Evolutionary conservation across 2,888 invertebrate species (phyloP).

Genomic region (Fragum whitleyi): DNA sequence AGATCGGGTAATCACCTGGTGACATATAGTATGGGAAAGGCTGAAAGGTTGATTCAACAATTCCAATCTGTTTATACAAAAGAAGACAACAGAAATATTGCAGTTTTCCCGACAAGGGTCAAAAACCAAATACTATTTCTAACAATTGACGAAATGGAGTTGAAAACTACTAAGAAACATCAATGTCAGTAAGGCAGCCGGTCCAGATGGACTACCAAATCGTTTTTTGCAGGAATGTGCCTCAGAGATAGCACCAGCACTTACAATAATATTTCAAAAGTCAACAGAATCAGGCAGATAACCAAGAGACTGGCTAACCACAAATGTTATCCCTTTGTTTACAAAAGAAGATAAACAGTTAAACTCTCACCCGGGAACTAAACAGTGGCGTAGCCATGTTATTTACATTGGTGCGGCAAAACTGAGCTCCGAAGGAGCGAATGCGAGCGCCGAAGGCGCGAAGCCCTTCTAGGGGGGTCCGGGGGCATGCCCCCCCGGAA

Average conservation of each 20-base stretch:
- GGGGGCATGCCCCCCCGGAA: too few relatives aligned
- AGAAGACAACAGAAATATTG: constrained; percentile 1
- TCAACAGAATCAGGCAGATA: constrained; percentile 45
- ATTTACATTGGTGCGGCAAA: too few relatives aligned
- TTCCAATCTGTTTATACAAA: constrained; percentile 52
- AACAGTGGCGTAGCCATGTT: too few relatives aligned
- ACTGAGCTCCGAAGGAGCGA: too few relatives aligned
- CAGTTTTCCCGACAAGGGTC: constrained; percentile 22
- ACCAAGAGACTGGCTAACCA: constrained; percentile 52
- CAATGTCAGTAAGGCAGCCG: constrained; percentile 46
- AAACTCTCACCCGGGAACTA: too few relatives aligned
- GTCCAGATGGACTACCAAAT: constrained; percentile 57
- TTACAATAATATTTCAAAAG: constrained; percentile 42
- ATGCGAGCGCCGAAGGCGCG: too few relatives aligned
- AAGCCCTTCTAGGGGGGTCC: too few relatives aligned
- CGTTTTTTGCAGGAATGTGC: constrained; percentile 54
- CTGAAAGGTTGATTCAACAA: constrained; percentile 42
- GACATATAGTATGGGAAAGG: constrained; percentile 49
- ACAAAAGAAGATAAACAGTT: neutral
- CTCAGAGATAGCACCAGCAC: constrained; percentile 45
- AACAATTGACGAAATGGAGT: constrained; percentile 35
- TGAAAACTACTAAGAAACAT: constrained; percentile 49
- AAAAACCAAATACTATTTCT: constrained; percentile 18
- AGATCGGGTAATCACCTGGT: constrained; percentile 31
- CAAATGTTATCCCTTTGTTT: constrained; percentile 30